Evolutionary conservation across 2,888 invertebrate genomes (phyloP).

Genomic region (Troglohyphantes excavatus): DNA sequence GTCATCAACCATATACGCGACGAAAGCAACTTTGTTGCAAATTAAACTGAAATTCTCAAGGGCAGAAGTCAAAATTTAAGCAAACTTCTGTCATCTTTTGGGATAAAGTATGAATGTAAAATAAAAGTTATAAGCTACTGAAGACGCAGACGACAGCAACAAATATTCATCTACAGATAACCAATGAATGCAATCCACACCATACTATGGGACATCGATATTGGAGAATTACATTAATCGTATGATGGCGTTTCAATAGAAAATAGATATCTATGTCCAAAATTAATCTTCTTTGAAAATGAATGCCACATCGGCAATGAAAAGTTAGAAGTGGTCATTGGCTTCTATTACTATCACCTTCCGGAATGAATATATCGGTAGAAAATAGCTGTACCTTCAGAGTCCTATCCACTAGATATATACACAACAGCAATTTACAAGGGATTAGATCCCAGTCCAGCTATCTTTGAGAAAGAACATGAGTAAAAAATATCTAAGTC

Average conservation of each 20-base stretch:
- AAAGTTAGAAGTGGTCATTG: not conserved
- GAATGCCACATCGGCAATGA: not conserved
- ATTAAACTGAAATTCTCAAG: not conserved
- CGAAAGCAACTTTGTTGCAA: too few relatives aligned
- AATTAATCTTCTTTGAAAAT: not conserved
- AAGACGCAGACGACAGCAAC: not conserved
- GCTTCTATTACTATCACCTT: constrained; percentile 14
- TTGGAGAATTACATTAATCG: not conserved
- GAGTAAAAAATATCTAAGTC: not conserved
- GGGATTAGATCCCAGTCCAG: not conserved
- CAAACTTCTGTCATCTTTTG: not conserved
- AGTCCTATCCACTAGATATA: constrained; percentile 27
- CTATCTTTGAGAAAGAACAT: not conserved
- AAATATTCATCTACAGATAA: not conserved
- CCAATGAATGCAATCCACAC: not conserved
- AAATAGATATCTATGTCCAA: not conserved
- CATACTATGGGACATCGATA: not conserved
- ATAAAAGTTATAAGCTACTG: not conserved
- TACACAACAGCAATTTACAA: not conserved
- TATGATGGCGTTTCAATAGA: not conserved
- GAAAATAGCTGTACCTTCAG: constrained; percentile 40
- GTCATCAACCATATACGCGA: not conserved
- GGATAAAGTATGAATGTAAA: not conserved
- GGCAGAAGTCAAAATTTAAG: not conserved
- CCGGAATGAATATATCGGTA: constrained; percentile 19